phyloP scores from a whole-genome alignment of 2,888 invertebrate species.

The Trachelus iudaicus region DNA sequence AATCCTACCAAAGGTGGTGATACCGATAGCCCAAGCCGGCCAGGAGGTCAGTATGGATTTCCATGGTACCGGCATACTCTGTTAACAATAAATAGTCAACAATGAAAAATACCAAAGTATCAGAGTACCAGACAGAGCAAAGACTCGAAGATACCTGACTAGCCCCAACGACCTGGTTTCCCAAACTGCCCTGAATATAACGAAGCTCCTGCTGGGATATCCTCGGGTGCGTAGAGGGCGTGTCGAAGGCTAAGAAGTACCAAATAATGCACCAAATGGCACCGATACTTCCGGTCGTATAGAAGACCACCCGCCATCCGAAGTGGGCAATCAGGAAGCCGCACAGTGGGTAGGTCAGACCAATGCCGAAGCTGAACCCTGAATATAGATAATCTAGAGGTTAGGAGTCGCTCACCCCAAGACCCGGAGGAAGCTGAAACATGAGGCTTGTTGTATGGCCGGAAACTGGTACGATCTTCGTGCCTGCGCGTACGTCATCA shows the following conservation, averaged over 20 bases:
- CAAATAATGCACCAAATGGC: constrained; percentile 75
- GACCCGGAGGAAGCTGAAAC: constrained; percentile 59
- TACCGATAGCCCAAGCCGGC: constrained; percentile 78
- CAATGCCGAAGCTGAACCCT: constrained; percentile 81
- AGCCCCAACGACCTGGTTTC: constrained; percentile 67
- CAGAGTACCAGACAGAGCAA: not conserved
- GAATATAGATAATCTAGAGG: constrained; percentile 63
- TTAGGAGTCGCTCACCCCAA: constrained; percentile 63
- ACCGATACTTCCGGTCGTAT: constrained; percentile 76
- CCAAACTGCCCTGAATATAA: constrained; percentile 75
- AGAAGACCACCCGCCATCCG: constrained; percentile 77
- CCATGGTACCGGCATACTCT: constrained; percentile 73
- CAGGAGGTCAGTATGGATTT: constrained; percentile 72
- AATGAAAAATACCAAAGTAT: not conserved
- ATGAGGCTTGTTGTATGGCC: constrained; percentile 44
- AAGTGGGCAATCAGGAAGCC: constrained; percentile 76
- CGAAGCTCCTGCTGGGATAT: constrained; percentile 74
- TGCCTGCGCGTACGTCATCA: constrained; percentile 9
- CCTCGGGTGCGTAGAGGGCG: constrained; percentile 75
- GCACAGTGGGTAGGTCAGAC: constrained; percentile 77
- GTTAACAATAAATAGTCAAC: not conserved
- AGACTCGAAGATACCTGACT: constrained; percentile 53
- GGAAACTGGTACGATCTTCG: not conserved
- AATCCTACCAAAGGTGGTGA: constrained; percentile 80
- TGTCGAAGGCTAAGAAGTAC: constrained; percentile 77